These are phyloP conservation scores for Carassius carassius DNA, from an alignment of 2,113 vertebrate species.

Conservation along the genomic window DNA sequence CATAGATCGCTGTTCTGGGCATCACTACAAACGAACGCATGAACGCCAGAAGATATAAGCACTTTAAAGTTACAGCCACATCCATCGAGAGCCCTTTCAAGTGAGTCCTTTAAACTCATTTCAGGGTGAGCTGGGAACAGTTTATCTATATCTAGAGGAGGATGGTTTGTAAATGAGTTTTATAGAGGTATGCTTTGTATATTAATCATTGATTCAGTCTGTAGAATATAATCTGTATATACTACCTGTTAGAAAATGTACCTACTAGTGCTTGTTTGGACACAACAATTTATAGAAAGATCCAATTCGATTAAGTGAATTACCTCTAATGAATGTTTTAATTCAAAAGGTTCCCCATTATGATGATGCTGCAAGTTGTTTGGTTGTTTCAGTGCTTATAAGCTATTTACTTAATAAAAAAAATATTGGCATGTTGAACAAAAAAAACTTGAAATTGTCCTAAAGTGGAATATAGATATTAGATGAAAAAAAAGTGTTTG, in stretches of 20 bases:
- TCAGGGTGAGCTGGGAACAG: neutral
- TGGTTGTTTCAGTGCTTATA: too few relatives aligned
- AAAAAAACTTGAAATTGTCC: too few relatives aligned
- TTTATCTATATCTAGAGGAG: neutral
- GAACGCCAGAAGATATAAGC: conserved; percentile 99
- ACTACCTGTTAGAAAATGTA: neutral
- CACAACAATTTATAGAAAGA: neutral
- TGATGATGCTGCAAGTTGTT: neutral
- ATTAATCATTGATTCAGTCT: neutral
- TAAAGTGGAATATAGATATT: too few relatives aligned
- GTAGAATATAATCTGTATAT: neutral
- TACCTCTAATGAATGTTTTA: neutral
- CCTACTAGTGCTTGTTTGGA: too few relatives aligned
- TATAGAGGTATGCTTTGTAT: neutral
- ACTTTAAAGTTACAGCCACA: conserved; percentile 99
- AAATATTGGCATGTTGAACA: too few relatives aligned
- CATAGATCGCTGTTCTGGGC: conserved; percentile 93
- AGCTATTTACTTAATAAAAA: too few relatives aligned
- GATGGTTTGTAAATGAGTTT: neutral
- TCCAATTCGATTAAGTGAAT: neutral
- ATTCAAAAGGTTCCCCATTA: neutral
- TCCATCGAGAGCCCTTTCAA: conserved; percentile 99
- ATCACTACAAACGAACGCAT: conserved; percentile 99
- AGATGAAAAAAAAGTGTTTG: neutral
- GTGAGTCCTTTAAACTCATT: conserved; percentile 72